These are phyloP conservation scores for Pseudomyrmex gracilis DNA, from an alignment of 1,140 invertebrate genomes.

Conservation along the genomic window DNA sequence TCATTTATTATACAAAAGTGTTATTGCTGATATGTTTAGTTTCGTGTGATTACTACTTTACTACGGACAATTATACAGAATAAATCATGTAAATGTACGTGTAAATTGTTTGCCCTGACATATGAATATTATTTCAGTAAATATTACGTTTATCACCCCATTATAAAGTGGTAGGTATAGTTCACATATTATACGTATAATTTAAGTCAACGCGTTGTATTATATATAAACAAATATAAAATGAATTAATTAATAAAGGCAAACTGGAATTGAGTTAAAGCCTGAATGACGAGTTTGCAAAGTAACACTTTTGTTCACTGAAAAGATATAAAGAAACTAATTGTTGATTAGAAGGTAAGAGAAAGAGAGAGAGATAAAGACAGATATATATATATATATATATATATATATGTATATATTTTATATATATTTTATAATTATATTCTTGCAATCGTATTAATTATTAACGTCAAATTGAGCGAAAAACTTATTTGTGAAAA, in stretches of 20 bases:
- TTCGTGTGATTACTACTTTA: neutral
- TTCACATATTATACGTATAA: conserved; percentile 10
- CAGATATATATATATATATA: no score
- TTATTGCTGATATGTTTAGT: neutral
- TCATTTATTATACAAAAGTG: no score
- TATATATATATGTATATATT: no score
- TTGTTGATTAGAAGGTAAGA: conserved; percentile 19
- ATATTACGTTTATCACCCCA: neutral
- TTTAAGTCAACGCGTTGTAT: conserved; percentile 42
- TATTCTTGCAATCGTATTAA: neutral
- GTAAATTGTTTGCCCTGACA: conserved; percentile 7
- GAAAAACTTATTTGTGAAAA: neutral
- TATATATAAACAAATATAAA: conserved; percentile 25
- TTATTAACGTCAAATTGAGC: conserved; percentile 15
- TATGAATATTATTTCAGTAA: conserved; percentile 47
- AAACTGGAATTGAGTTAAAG: conserved; percentile 24
- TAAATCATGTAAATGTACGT: neutral
- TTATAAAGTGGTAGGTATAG: neutral
- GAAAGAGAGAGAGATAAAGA: neutral
- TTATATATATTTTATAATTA: neutral
- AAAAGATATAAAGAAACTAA: no score
- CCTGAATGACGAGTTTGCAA: conserved; percentile 5
- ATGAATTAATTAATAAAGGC: conserved; percentile 41
- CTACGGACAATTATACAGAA: neutral
- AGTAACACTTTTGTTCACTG: no score